Evolutionary conservation across 2,888 invertebrate genomes (phyloP).

Genomic region (Cataglyphis cursor): DNA sequence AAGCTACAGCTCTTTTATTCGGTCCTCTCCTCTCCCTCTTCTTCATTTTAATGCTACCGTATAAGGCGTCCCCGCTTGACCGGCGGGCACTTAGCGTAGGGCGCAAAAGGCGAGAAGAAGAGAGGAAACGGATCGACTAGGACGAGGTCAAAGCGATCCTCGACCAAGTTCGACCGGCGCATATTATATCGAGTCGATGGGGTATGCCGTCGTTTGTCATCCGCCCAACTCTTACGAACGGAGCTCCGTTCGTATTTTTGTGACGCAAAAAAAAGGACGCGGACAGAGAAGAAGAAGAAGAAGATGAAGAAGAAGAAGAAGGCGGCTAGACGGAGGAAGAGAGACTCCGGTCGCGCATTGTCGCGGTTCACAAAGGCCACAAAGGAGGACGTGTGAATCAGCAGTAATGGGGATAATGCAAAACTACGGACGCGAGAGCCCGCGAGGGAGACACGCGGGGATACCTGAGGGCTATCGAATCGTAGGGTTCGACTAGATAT

Average conservation of each 20-base stretch:
- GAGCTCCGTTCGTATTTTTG: slow-evolving; percentile 76
- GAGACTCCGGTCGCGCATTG: slow-evolving; percentile 79
- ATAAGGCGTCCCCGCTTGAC: slow-evolving; percentile 44
- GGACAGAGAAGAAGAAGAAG: slow-evolving; percentile 15
- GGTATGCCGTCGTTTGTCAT: slow-evolving; percentile 79
- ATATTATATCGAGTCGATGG: slow-evolving; percentile 76
- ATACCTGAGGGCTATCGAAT: slow-evolving; percentile 58
- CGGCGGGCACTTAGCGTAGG: slow-evolving; percentile 21
- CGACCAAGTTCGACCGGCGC: slow-evolving; percentile 65
- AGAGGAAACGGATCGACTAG: slow-evolving; percentile 37
- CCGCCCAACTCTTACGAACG: slow-evolving; percentile 71
- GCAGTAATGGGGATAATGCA: slow-evolving; percentile 86
- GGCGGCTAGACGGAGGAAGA: slow-evolving; percentile 61
- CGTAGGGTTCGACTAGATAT: slow-evolving; percentile 46
- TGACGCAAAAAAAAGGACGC: slow-evolving; percentile 65
- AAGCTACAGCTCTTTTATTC: slow-evolving; percentile 34
- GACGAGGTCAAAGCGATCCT: slow-evolving; percentile 59
- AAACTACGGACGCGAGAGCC: slow-evolving; percentile 78
- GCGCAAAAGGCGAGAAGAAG: slow-evolving; percentile 34
- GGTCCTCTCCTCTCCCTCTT: slow-evolving; percentile 10
- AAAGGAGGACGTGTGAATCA: slow-evolving; percentile 86
- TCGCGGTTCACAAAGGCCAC: slow-evolving; percentile 83
- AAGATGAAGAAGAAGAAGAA: slow-evolving; percentile 40
- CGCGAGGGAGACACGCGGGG: slow-evolving; percentile 59
- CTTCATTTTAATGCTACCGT: slow-evolving; percentile 59